Percentiles rank a stretch among this genome's conserved stretches.
Conservation (phyloP, 1,140 invertebrate genomes). For the Drosophila littoralis region DNA sequence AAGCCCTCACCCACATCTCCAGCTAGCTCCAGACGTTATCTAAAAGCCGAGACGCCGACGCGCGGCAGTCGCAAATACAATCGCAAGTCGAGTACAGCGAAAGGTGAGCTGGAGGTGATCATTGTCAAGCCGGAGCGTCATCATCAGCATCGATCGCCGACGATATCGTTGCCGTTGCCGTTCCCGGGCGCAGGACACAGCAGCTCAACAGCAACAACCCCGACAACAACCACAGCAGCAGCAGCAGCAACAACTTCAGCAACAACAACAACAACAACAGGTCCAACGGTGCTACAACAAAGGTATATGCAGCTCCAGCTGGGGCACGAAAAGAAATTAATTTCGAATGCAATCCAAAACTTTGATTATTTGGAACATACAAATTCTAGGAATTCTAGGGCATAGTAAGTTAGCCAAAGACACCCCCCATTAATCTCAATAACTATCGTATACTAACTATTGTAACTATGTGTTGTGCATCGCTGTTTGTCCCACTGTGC, state of each 20-base stretch:
- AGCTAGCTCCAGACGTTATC: constrained; percentile 59
- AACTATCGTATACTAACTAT: constrained; percentile 54
- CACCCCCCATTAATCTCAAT: constrained; percentile 34
- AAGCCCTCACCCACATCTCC: constrained; percentile 69
- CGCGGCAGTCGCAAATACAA: constrained; percentile 73
- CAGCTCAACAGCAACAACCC: constrained; percentile 1
- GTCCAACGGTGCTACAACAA: constrained; percentile 70
- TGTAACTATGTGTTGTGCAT: constrained; percentile 64
- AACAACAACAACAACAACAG: constrained; percentile 30
- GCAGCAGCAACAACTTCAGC: constrained; percentile 19
- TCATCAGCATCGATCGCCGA: constrained; percentile 70
- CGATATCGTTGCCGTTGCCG: constrained; percentile 66
- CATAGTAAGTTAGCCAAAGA: constrained; percentile 73
- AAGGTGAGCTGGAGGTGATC: constrained; percentile 67
- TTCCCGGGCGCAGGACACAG: constrained; percentile 4
- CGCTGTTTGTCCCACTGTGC: constrained; percentile 32
- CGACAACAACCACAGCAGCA: constrained; percentile 14
- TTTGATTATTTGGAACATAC: constrained; percentile 74
- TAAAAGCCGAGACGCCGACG: constrained; percentile 67
- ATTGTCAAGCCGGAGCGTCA: constrained; percentile 63
- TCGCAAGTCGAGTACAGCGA: constrained; percentile 56
- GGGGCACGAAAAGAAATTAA: constrained; percentile 78
- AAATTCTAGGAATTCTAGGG: constrained; percentile 68
- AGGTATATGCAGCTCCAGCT: constrained; percentile 78
- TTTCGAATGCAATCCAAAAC: constrained; percentile 76